These are phyloP conservation scores for Rhopalosiphum nymphaeae DNA, from an alignment of 2,888 invertebrate species.

Conservation along the genomic window DNA sequence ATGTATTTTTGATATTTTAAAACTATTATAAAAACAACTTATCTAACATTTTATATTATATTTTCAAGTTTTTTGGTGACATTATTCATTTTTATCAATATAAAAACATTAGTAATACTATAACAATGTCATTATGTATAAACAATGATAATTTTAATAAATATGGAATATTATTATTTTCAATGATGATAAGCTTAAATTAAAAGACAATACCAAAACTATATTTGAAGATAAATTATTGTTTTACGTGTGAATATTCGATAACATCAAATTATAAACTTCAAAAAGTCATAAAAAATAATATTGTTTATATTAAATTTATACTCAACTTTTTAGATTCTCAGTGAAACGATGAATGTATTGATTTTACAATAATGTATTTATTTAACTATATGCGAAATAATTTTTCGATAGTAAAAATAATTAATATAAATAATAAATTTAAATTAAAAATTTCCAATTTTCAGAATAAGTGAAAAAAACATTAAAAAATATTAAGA, in stretches of 20 bases:
- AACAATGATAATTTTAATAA: neutral
- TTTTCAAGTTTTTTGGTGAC: neutral
- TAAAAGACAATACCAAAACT: neutral
- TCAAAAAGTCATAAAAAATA: neutral
- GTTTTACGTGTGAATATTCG: neutral
- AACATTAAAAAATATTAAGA: too few relatives aligned
- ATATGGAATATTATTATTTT: neutral
- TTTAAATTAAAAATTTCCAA: neutral
- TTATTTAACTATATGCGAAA: neutral
- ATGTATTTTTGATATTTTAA: neutral
- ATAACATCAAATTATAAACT: neutral
- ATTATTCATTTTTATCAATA: neutral
- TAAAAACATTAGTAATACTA: neutral
- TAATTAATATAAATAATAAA: too few relatives aligned
- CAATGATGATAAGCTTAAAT: neutral
- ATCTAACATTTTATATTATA: neutral
- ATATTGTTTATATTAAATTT: neutral
- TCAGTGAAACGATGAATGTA: neutral
- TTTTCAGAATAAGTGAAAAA: neutral
- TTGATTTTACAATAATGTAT: neutral
- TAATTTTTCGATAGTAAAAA: too few relatives aligned
- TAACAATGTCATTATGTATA: too few relatives aligned
- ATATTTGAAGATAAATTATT: neutral
- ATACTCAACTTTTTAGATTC: neutral
- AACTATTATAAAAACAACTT: neutral